Base-by-base conservation (phyloP, 1,140 invertebrate genomes). In the Bombus consobrinus region DNA sequence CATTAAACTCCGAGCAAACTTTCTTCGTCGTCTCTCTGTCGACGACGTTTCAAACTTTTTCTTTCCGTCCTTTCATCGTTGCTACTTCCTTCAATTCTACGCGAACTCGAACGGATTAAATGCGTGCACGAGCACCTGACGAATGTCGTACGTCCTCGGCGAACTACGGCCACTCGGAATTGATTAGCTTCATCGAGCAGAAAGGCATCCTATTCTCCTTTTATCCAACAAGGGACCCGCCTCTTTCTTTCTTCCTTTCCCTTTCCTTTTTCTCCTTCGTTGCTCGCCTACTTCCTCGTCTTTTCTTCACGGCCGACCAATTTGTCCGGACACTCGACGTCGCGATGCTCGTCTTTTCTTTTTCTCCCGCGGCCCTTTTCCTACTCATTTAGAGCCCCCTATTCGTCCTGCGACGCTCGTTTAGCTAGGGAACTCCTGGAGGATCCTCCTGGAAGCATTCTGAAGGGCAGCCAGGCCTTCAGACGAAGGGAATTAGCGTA, bases 181-280 rank as follows among this genome's bases (percentile, higher is more conserved):
- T 89, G 87, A 88, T 89, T 81, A 81, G 57, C 73, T 68, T 72
- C 66, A n/a, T 80, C 73, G 87, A 73, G 53, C 25, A 66, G 41
- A 71, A 64, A 15, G 57, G 47, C 62, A 37, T 43, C 53, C 72
- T 66, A 41, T 43, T 72, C 34, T 78, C 73, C 81, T 81, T 88
- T 62, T 34, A 66, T 66, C 6, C 32, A 34, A 66, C n/a, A 66
- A 66, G 6, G 2, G 6, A 73, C 66, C 64, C 59, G 15, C n/a
- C 41, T 43, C 32, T 53, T 15, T 25, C 22, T 18, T n/a, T 39
- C 25, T 9, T 64, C n/a, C 15, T 32, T 53, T 64, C 41, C 13
- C 34, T 74, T 32, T 71, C 6, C 10, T 71, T 71, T 28, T 22
- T n/a, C 32, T 15, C 2, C 15, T 18, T 28, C 9, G 39, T 28